A percentile compares a stretch with the other conserved stretches of the same genome.
These are phyloP conservation scores for Papilio dardanus DNA, from an alignment of 1,140 invertebrate genomes.

Conservation along the genomic window DNA sequence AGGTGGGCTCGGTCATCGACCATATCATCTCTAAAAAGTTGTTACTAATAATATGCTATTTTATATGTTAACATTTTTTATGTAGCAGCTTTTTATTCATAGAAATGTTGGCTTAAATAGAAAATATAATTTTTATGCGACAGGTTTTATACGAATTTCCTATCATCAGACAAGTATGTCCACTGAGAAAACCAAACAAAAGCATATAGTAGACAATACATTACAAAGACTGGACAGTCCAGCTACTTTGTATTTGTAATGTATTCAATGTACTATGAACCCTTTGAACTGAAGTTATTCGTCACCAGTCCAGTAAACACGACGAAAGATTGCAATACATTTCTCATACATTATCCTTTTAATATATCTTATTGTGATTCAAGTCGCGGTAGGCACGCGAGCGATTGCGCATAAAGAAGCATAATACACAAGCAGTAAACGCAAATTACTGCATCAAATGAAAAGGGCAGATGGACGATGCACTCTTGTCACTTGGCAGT, in stretches of 20 bases:
- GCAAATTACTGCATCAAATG: constrained; percentile 23
- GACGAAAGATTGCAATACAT: not conserved
- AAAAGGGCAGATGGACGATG: constrained; percentile 24
- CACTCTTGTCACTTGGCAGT: constrained; percentile 19
- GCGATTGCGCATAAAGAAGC: not conserved
- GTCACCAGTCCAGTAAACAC: not conserved
- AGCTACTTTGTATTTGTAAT: not conserved
- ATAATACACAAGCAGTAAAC: constrained; percentile 25
- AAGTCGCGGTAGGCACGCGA: not conserved
- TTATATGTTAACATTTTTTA: constrained; percentile 39
- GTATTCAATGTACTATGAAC: not conserved
- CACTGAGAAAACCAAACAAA: not conserved
- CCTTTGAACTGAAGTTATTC: not conserved
- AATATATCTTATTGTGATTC: not conserved
- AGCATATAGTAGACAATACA: not conserved
- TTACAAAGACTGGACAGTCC: not conserved
- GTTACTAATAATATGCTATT: constrained; percentile 39
- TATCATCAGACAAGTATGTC: not conserved
- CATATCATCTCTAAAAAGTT: constrained; percentile 29
- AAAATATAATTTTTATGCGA: too few species aligned
- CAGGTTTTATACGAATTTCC: too few species aligned
- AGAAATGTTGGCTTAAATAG: too few species aligned
- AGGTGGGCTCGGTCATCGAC: constrained; percentile 44
- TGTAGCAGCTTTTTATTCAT: constrained; percentile 10
- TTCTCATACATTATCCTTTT: constrained; percentile 7